phyloP scores from a whole-genome alignment of 2,797 vertebrate genomes.

The Vireo griseus region DNA sequence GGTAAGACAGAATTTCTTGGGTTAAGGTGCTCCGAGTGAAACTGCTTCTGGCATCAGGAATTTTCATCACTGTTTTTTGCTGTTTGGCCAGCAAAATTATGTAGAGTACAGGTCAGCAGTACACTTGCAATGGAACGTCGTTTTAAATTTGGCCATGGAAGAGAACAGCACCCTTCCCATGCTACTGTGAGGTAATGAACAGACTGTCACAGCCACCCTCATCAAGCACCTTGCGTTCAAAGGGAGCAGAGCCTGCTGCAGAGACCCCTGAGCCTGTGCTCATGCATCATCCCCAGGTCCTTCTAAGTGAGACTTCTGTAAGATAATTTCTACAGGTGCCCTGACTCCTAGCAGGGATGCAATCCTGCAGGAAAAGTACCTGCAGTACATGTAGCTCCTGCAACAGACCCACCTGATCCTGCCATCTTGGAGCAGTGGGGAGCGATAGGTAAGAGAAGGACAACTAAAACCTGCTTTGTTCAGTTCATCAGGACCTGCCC shows the following conservation, averaged over 20 bases:
- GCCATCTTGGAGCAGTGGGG: background rate
- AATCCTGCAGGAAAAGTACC: fast-evolving
- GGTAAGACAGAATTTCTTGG: conserved; percentile 1
- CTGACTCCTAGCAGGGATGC: background rate
- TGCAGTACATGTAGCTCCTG: fast-evolving
- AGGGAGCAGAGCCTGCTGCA: background rate
- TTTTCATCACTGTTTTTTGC: background rate
- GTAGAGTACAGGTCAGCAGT: background rate
- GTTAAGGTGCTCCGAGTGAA: background rate
- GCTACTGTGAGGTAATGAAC: background rate
- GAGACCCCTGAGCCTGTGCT: background rate
- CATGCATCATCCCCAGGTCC: background rate
- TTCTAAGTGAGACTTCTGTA: background rate
- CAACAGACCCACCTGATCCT: background rate
- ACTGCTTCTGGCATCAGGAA: background rate
- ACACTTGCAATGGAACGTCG: background rate
- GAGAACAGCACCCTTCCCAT: background rate
- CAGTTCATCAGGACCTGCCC: background rate
- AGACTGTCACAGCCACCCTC: background rate
- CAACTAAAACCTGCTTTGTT: background rate
- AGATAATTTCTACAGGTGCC: background rate
- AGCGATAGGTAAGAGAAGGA: background rate
- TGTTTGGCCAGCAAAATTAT: background rate
- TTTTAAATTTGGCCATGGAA: background rate
- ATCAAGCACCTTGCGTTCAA: background rate